Conservation (phyloP, 2,113 vertebrate genomes). For the Phyllostomus hastatus region DNA sequence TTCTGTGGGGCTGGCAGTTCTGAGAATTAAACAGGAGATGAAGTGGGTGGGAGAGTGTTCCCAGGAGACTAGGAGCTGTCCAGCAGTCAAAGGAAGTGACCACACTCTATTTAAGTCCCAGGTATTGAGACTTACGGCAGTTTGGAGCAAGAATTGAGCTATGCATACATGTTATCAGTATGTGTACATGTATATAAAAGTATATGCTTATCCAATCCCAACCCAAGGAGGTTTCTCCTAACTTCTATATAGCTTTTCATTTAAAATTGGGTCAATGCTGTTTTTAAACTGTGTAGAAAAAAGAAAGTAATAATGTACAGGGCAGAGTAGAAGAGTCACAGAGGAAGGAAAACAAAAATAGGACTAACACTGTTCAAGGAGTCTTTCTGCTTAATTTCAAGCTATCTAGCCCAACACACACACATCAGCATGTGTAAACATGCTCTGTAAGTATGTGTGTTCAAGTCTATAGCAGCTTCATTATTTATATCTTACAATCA, state of each 20-base stretch:
- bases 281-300: conserved; percentile 23
- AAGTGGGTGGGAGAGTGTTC: neutral
- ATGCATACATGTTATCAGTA: neutral
- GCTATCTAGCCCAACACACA: neutral
- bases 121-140: neutral
- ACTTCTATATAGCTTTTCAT: conserved; percentile 17
- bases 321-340: neutral
- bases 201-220: neutral
- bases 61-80: conserved; percentile 43
- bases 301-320: neutral
- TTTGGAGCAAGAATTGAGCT: neutral
- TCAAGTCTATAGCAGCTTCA: neutral
- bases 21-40: neutral
- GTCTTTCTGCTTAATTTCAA: conserved; percentile 3
- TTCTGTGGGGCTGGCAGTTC: neutral
- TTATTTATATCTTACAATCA: conserved; percentile 11
- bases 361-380: neutral
- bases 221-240: neutral
- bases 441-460: neutral
- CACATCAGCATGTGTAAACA: neutral
- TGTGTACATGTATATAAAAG: neutral
- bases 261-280: neutral
- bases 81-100: conserved; percentile 6
- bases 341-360: neutral
- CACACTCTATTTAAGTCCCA: neutral